Evolutionary conservation across 2,797 vertebrate species (phyloP).

Genomic region (Botia kubotai): DNA sequence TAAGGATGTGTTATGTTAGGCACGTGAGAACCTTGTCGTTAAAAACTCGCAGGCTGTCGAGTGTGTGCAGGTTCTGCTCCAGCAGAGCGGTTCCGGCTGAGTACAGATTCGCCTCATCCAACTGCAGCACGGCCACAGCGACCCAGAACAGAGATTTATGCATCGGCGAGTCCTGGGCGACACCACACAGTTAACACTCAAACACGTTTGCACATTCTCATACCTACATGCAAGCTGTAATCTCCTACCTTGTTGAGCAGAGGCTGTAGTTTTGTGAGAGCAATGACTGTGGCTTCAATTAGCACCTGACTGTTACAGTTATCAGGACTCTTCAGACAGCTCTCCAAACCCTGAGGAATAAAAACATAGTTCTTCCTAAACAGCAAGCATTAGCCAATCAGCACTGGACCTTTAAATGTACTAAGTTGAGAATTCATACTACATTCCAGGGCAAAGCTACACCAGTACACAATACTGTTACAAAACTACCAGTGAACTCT

Average conservation of each 20-base stretch:
- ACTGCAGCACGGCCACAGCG: constrained; percentile 92
- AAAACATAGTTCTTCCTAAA: neutral
- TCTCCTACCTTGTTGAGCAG: constrained; percentile 92
- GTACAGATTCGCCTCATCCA: constrained; percentile 94
- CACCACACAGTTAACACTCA: constrained; percentile 1
- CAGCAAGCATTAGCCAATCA: neutral
- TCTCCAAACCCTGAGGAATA: constrained; percentile 88
- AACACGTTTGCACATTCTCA: neutral
- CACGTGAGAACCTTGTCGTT: constrained; percentile 86
- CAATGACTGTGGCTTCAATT: constrained; percentile 96
- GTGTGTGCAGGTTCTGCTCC: constrained; percentile 95
- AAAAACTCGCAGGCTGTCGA: constrained; percentile 90
- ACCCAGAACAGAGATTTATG: constrained; percentile 98
- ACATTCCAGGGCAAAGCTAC: neutral
- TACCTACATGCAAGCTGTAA: neutral
- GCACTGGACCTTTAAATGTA: too few species aligned
- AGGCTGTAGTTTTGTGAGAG: constrained; percentile 94
- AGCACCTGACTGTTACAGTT: constrained; percentile 98
- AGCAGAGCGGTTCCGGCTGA: constrained; percentile 92
- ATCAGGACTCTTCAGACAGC: constrained; percentile 95
- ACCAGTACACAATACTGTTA: neutral
- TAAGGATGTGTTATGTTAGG: neutral
- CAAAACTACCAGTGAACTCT: too few species aligned
- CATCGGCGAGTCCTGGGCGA: constrained; percentile 89
- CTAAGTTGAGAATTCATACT: neutral